Conservation (phyloP, 2,888 invertebrate genomes). For the Cephalotes varians region DNA sequence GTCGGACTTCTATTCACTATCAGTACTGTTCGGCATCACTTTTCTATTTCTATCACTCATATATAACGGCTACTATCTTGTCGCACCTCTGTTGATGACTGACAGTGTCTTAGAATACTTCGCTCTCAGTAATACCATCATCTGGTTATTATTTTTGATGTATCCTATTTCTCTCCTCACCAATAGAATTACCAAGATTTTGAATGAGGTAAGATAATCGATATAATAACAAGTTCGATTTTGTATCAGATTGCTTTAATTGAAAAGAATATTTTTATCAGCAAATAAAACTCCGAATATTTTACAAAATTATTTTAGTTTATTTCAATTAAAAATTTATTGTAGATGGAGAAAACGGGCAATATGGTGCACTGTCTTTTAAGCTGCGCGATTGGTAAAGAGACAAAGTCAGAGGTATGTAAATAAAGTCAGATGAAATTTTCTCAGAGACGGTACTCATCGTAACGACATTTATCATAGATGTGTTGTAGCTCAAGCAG, state of each 20-base stretch:
- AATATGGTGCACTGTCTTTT: slow-evolving; percentile 56
- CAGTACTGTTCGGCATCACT: slow-evolving; percentile 50
- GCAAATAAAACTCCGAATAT: neutral
- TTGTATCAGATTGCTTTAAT: neutral
- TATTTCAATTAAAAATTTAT: slow-evolving; percentile 21
- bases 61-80: slow-evolving; percentile 63
- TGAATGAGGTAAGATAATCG: slow-evolving; percentile 60
- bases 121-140: neutral
- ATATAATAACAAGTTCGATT: neutral
- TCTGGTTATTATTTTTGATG: slow-evolving; percentile 28
- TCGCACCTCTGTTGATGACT: slow-evolving; percentile 3
- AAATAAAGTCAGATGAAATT: neutral
- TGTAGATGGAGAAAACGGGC: slow-evolving; percentile 59
- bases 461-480: slow-evolving; percentile 20
- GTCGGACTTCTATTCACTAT: slow-evolving; percentile 67
- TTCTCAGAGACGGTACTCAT: neutral
- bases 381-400: slow-evolving; percentile 28
- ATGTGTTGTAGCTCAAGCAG: slow-evolving; percentile 75
- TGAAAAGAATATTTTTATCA: neutral
- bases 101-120: neutral
- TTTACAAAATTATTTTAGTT: slow-evolving; percentile 6
- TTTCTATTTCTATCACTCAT: slow-evolving; percentile 54
- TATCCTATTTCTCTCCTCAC: slow-evolving; percentile 59
- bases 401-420: slow-evolving; percentile 62
- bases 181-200: slow-evolving; percentile 39